Conservation (phyloP, 2,113 vertebrate species). For the Poecilia latipinna region DNA sequence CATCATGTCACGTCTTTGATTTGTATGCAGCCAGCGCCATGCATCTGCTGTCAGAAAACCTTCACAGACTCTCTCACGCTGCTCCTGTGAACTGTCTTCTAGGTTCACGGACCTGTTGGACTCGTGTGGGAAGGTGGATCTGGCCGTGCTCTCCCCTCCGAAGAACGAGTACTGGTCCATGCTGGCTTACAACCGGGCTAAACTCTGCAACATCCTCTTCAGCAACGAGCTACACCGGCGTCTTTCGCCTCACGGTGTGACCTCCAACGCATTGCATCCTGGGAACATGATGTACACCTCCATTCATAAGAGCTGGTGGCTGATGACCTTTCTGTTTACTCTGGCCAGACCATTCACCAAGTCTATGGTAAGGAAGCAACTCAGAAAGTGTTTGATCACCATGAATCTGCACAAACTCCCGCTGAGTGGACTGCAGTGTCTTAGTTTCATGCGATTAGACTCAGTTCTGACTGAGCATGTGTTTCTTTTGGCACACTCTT, state of each 20-base stretch:
- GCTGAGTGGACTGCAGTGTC: neutral
- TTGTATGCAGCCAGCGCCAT: conserved; percentile 84
- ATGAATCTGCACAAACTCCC: neutral
- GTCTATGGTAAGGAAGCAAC: conserved; percentile 88
- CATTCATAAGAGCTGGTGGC: conserved; percentile 92
- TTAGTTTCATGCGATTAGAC: conserved; percentile 8
- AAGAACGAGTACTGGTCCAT: conserved; percentile 94
- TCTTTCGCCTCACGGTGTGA: conserved; percentile 88
- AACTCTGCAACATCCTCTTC: conserved; percentile 95
- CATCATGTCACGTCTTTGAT: conserved; percentile 96
- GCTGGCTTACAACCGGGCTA: conserved; percentile 96
- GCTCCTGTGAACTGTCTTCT: conserved; percentile 39
- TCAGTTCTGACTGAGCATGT: conserved; percentile 33
- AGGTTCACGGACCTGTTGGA: conserved; percentile 94
- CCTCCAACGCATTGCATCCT: conserved; percentile 90
- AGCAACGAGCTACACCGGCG: conserved; percentile 92
- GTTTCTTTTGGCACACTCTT: conserved; percentile 62
- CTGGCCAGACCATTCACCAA: conserved; percentile 96
- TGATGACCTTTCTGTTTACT: conserved; percentile 92
- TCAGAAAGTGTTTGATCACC: neutral
- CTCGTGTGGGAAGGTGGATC: conserved; percentile 86
- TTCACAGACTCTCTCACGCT: conserved; percentile 4
- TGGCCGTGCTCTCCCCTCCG: conserved; percentile 86
- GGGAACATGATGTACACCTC: conserved; percentile 96
- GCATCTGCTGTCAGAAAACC: conserved; percentile 54